Conservation (phyloP, 2,888 invertebrate genomes). For the Leucozona laternaria region DNA sequence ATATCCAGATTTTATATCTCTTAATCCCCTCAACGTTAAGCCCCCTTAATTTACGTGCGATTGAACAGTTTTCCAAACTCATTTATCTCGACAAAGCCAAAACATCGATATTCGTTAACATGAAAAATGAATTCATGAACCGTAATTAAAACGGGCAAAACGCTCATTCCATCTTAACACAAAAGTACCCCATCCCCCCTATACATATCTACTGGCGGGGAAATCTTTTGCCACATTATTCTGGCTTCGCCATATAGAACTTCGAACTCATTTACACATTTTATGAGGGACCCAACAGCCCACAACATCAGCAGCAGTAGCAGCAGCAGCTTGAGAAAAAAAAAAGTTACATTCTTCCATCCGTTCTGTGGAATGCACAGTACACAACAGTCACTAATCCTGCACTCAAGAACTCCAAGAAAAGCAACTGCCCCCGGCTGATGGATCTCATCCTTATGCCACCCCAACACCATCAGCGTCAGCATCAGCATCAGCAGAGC, state of each 20-base stretch:
- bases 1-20: slow-evolving; percentile 15
- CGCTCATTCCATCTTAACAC: not conserved
- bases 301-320: not conserved
- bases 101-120: slow-evolving; percentile 74
- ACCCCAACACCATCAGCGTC: not conserved
- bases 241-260: slow-evolving; percentile 24
- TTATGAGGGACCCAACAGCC: slow-evolving; percentile 22
- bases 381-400: slow-evolving; percentile 69
- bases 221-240: slow-evolving; percentile 9
- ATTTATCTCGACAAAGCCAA: slow-evolving; percentile 66
- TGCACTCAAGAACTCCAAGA: slow-evolving; percentile 70
- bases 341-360: slow-evolving; percentile 19
- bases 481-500: not conserved
- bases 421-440: slow-evolving; percentile 67
- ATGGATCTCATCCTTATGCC: slow-evolving; percentile 43
- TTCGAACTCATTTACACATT: slow-evolving; percentile 60
- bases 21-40: slow-evolving; percentile 36
- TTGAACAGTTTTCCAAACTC: slow-evolving; percentile 53
- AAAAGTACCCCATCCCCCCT: not conserved
- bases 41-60: slow-evolving; percentile 43
- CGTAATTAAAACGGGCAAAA: slow-evolving; percentile 65
- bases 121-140: slow-evolving; percentile 74
- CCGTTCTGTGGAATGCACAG: slow-evolving; percentile 21
- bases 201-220: not conserved
- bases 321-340: not conserved